These are phyloP conservation scores for Rotaria macrura DNA, from an alignment of 2,888 invertebrate species.

Conservation along the genomic window DNA sequence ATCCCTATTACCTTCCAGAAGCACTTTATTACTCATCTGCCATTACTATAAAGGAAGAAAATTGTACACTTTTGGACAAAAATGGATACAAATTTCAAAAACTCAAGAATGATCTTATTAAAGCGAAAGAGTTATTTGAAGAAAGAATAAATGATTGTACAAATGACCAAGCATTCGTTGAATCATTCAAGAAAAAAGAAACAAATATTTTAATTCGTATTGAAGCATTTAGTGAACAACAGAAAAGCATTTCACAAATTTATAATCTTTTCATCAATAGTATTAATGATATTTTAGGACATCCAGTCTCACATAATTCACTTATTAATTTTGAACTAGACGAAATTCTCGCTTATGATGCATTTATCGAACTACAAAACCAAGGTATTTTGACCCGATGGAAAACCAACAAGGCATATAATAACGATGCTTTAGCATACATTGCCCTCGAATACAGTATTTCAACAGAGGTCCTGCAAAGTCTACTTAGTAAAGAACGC, in stretches of 20 bases:
- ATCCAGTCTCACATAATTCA: background rate
- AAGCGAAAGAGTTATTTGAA: background rate
- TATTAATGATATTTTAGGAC: background rate
- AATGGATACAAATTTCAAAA: background rate
- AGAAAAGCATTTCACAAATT: background rate
- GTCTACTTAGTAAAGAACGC: background rate
- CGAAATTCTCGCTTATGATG: background rate
- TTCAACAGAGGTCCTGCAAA: background rate
- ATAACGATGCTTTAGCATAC: background rate
- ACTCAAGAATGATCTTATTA: background rate
- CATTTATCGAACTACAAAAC: background rate
- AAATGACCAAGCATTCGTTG: background rate
- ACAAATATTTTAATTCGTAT: background rate
- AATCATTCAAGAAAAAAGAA: background rate
- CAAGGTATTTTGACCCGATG: background rate
- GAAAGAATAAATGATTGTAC: background rate
- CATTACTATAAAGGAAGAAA: background rate
- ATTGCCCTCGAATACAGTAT: background rate
- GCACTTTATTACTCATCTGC: background rate
- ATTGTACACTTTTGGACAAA: background rate
- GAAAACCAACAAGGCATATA: background rate
- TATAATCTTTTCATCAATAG: background rate
- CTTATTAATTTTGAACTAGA: background rate
- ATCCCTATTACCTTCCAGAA: background rate
- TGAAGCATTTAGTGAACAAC: background rate